These are phyloP conservation scores for Platysteira castanea DNA, from an alignment of 2,113 vertebrate genomes.

Conservation along the genomic window DNA sequence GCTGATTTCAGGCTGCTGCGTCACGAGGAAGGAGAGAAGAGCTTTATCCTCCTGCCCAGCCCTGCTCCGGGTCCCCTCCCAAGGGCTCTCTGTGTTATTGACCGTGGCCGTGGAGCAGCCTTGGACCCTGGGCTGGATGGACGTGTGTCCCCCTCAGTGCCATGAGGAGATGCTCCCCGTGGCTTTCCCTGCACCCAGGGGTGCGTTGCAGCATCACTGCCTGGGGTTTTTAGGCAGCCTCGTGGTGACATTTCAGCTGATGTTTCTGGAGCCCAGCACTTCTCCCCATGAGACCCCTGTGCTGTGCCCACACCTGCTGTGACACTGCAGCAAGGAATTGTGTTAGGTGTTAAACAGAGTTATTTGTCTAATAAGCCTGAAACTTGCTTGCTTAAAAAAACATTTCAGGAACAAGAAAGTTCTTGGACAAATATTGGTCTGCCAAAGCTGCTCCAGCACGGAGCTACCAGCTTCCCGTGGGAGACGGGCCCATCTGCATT, in stretches of 20 bases:
- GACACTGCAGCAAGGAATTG: neutral
- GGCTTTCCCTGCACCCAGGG: neutral
- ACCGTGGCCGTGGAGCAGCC: fast-evolving
- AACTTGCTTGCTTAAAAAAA: too few relatives aligned
- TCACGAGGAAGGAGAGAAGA: neutral
- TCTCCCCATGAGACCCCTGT: neutral
- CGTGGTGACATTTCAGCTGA: fast-evolving
- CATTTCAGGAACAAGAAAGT: too few relatives aligned
- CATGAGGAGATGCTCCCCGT: neutral
- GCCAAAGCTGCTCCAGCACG: neutral
- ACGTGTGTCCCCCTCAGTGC: neutral
- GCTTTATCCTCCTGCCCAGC: neutral
- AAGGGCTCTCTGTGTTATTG: neutral
- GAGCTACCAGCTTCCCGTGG: neutral
- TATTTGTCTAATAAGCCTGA: too few relatives aligned
- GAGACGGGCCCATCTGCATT: neutral
- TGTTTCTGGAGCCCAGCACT: neutral
- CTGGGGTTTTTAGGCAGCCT: neutral
- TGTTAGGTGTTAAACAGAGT: too few relatives aligned
- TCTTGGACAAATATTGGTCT: too few relatives aligned
- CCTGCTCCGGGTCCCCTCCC: neutral
- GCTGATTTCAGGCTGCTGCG: neutral
- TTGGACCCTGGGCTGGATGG: neutral
- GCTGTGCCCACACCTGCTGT: neutral
- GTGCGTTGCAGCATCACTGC: fast-evolving